Evolutionary conservation across 37 sponge, comb jelly and placozoan genomes (phyloP).

Genomic region (Agelas oroides): DNA sequence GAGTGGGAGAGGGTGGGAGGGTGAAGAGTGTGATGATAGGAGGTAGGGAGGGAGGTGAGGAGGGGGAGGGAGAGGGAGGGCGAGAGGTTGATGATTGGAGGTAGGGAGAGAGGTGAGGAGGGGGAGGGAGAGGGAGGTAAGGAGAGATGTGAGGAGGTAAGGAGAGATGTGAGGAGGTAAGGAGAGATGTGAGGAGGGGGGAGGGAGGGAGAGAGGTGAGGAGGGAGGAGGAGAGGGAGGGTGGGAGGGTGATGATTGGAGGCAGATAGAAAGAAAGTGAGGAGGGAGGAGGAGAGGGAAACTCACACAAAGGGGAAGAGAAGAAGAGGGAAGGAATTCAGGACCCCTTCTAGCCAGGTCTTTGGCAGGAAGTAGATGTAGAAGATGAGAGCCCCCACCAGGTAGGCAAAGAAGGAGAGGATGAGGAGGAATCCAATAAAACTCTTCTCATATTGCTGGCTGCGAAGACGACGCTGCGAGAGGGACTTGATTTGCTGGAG

Average conservation of each 20-base stretch:
- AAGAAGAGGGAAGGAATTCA: slow-evolving; percentile 40
- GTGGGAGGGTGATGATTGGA: neutral
- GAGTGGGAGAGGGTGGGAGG: neutral
- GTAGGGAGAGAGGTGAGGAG: neutral
- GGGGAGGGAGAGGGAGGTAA: neutral
- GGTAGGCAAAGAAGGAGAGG: slow-evolving; percentile 56
- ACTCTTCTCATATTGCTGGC: slow-evolving; percentile 58
- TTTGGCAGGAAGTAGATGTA: slow-evolving; percentile 63
- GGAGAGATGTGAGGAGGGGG: neutral
- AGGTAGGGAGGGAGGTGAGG: neutral
- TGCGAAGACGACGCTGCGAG: neutral
- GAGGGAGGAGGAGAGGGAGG: neutral
- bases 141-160: neutral
- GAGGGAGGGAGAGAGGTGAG: neutral
- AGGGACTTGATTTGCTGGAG: slow-evolving; percentile 24
- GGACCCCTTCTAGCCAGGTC: slow-evolving; percentile 35
- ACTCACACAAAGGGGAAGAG: slow-evolving; percentile 77
- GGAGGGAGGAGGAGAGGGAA: neutral
- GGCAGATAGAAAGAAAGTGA: neutral
- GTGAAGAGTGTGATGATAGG: neutral
- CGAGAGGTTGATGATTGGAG: neutral
- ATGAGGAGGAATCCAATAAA: slow-evolving; percentile 63
- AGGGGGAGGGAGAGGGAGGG: neutral
- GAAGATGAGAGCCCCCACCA: slow-evolving; percentile 40
- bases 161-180: neutral